Evolutionary conservation across 2,797 vertebrate species (phyloP).

Genomic region (Enoplosus armatus): DNA sequence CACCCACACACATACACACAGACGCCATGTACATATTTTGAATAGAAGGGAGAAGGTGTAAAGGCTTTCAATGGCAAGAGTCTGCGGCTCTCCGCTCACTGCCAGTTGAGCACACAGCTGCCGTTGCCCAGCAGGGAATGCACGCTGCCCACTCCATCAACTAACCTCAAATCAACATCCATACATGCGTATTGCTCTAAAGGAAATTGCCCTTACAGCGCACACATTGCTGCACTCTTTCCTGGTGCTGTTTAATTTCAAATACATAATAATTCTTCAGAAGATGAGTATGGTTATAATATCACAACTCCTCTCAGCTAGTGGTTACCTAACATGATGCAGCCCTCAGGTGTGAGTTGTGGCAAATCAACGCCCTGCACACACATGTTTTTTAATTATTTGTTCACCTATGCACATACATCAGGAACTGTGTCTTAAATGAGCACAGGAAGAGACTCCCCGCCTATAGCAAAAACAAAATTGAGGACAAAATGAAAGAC

Average conservation of each 20-base stretch:
- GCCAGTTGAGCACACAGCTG: conserved; percentile 91
- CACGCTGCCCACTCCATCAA: conserved; percentile 62
- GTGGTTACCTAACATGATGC: conserved; percentile 5
- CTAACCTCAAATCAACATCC: conserved; percentile 29
- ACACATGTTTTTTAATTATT: conserved; percentile 16
- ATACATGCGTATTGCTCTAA: conserved; percentile 17
- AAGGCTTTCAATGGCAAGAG: conserved; percentile 97
- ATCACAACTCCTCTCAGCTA: conserved; percentile 12
- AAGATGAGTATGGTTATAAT: conserved; percentile 21
- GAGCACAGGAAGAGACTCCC: conserved; percentile 8
- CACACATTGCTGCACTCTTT: not conserved
- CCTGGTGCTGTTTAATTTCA: conserved; percentile 1
- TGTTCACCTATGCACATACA: conserved; percentile 34
- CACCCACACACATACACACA: conserved; percentile 4
- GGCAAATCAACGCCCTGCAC: not conserved
- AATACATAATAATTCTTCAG: conserved; percentile 2
- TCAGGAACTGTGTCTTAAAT: conserved; percentile 33
- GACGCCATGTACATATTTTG: conserved; percentile 44
- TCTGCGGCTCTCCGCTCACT: conserved; percentile 98
- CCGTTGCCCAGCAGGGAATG: conserved; percentile 88
- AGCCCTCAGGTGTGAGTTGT: conserved; percentile 8
- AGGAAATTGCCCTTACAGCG: not conserved
- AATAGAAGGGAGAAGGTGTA: conserved; percentile 86
- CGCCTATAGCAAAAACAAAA: conserved; percentile 35
- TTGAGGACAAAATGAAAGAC: conserved; percentile 51